Evolutionary conservation across 2,888 invertebrate genomes (phyloP), one percentile per base, ranked within the genome.

Genomic region (Drosophila incognita): DNA sequence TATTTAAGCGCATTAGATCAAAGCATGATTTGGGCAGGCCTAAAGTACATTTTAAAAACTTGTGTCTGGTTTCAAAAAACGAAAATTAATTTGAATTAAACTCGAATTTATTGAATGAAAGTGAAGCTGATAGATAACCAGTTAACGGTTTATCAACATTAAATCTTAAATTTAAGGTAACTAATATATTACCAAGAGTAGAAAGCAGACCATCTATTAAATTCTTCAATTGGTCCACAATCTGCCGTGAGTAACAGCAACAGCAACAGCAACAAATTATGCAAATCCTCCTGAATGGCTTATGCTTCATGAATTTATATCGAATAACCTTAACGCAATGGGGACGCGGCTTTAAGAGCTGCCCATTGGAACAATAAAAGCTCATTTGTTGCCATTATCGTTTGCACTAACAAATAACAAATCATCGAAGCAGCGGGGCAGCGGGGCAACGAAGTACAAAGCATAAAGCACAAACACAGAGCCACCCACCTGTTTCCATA

Each of bases 221-320:
- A 18, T 13, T 13, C 7, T 11, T 29, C 42, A 42, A 42, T 11
- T 24, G 24, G 24, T 4, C 7, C 15, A n/a, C 18, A 36, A 24
- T 54, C 7, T 13, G n/a, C 35, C 11, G 27, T 27, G 27, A 54
- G 18, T 36, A 35, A 36, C 33, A 33, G 38, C 33, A 60, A 68
- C 53, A 33, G 27, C 61, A 66, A 53, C 51, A 54, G 38, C 75
- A 78, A 74, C 71, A 79, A 83, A 83, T 86, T 90, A 90, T 90
- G 84, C 82, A 90, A 86, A 86, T 86, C 83, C 61, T 58, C 48
- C 74, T 76, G 79, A 90, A 90, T 88, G 89, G 87, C 81, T 90
- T 89, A 88, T 90, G 81, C 79, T 90, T 82, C 84, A 90, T 86
- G 90, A 90, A 90, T 90, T 87, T 90, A 90, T 87, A 89, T 87